phyloP scores from a whole-genome alignment of 1,140 invertebrate species.

The Meloidogyne exigua region DNA sequence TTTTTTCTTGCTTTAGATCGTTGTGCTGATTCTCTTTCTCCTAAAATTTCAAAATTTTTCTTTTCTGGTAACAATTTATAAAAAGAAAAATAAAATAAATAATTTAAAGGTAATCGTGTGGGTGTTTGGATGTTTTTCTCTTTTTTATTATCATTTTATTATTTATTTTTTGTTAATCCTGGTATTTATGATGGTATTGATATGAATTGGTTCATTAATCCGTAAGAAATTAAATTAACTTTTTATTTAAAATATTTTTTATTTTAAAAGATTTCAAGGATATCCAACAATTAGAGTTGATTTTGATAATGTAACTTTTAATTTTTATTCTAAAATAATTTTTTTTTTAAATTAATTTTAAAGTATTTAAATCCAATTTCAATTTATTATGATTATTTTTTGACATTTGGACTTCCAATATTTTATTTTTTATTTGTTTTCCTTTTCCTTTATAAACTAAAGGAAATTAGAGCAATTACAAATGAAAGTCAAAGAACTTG shows the following conservation, averaged over 20 bases:
- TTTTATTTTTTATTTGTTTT: slow-evolving; percentile 19
- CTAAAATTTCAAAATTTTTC: neutral
- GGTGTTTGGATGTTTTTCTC: slow-evolving; percentile 1
- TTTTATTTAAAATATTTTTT: no score
- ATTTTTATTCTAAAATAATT: neutral
- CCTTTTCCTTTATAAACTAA: neutral
- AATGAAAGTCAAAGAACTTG: neutral
- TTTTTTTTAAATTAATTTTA: slow-evolving; percentile 1
- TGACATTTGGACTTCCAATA: slow-evolving; percentile 1
- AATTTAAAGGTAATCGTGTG: neutral
- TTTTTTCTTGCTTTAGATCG: slow-evolving; percentile 15
- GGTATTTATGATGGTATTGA: neutral
- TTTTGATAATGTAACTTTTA: neutral
- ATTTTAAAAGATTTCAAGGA: neutral
- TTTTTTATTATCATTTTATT: slow-evolving; percentile 1
- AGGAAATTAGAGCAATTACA: neutral
- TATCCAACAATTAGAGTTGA: neutral
- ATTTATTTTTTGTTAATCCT: slow-evolving; percentile 11
- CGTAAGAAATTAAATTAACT: neutral
- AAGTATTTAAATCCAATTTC: neutral
- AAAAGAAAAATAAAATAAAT: neutral
- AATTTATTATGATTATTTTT: slow-evolving; percentile 7
- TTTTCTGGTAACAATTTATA: slow-evolving; percentile 11
- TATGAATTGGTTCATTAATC: slow-evolving; percentile 18
- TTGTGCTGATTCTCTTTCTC: neutral